Evolutionary conservation across 2,888 invertebrate species (phyloP).

Genomic region (Hartigia nigra): DNA sequence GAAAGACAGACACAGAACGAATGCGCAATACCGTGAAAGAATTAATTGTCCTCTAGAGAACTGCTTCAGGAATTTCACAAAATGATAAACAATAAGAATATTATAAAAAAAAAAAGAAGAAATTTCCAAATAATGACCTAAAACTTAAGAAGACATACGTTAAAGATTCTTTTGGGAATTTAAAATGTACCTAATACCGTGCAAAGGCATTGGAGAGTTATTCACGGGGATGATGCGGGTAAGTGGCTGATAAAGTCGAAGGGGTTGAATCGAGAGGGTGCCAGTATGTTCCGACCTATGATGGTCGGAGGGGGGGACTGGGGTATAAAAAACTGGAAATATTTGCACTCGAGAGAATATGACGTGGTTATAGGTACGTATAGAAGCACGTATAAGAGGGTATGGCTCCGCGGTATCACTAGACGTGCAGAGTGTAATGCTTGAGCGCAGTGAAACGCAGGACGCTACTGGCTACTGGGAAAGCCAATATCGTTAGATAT

Average conservation of each 20-base stretch:
- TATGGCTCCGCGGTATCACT: constrained; percentile 16
- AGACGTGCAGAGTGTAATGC: constrained; percentile 12
- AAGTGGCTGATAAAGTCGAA: neutral
- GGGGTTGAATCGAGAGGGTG: constrained; percentile 6
- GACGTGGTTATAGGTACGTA: constrained; percentile 34
- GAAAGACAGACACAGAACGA: neutral
- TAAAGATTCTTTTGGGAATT: neutral
- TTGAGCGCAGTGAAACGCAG: constrained; percentile 14
- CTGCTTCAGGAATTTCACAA: neutral
- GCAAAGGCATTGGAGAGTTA: neutral
- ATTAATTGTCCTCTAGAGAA: neutral
- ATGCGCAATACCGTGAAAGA: neutral
- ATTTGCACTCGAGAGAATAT: constrained; percentile 54
- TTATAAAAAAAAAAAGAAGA: neutral
- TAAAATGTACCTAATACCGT: neutral
- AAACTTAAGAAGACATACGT: neutral
- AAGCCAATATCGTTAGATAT: constrained; percentile 64
- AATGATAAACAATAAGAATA: neutral
- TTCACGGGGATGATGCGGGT: neutral
- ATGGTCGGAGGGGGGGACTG: neutral
- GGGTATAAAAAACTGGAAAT: constrained; percentile 44
- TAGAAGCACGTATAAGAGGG: neutral
- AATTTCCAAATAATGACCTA: neutral
- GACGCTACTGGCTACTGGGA: constrained; percentile 37
- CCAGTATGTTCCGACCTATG: neutral